Evolutionary conservation across 2,888 invertebrate species (phyloP).

Genomic region (Coenonympha glycerion): DNA sequence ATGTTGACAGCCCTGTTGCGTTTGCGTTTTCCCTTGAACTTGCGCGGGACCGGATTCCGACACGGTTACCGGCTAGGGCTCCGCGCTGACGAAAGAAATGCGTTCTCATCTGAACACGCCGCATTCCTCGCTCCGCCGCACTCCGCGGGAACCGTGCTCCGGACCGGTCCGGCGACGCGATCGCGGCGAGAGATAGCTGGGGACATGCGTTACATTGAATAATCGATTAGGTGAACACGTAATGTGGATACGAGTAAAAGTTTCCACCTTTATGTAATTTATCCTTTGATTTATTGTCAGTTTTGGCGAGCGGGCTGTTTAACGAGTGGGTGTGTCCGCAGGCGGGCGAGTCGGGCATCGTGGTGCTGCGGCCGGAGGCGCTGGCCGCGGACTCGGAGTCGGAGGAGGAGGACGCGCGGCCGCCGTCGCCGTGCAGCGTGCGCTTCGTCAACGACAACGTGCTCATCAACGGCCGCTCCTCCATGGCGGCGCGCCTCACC

Average conservation of each 20-base stretch:
- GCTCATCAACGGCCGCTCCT: slow-evolving; percentile 92
- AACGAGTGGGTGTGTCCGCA: slow-evolving; percentile 27
- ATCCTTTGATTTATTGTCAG: background rate
- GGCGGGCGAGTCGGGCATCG: slow-evolving; percentile 65
- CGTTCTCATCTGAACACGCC: background rate
- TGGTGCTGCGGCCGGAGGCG: slow-evolving; percentile 75
- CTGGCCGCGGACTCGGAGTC: slow-evolving; percentile 60
- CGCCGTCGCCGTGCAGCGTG: slow-evolving; percentile 88
- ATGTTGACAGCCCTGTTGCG: background rate
- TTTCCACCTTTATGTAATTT: background rate
- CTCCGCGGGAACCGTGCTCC: background rate
- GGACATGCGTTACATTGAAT: background rate
- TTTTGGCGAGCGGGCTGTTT: background rate
- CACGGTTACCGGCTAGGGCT: slow-evolving; percentile 6
- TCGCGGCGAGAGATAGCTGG: too few relatives aligned
- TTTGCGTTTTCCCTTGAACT: slow-evolving; percentile 14
- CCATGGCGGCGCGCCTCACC: slow-evolving; percentile 78
- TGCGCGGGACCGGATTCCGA: slow-evolving; percentile 22
- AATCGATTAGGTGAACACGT: background rate
- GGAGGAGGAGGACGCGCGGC: slow-evolving; percentile 71
- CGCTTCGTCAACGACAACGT: slow-evolving; percentile 91
- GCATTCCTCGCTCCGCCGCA: background rate
- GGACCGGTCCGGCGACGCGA: too few relatives aligned
- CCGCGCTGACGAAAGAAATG: background rate
- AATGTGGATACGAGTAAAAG: background rate